A percentile compares a stretch with the other conserved stretches of the same genome.
phyloP scores from a whole-genome alignment of 2,888 invertebrate genomes.

The Sinhomidia bicolor region DNA sequence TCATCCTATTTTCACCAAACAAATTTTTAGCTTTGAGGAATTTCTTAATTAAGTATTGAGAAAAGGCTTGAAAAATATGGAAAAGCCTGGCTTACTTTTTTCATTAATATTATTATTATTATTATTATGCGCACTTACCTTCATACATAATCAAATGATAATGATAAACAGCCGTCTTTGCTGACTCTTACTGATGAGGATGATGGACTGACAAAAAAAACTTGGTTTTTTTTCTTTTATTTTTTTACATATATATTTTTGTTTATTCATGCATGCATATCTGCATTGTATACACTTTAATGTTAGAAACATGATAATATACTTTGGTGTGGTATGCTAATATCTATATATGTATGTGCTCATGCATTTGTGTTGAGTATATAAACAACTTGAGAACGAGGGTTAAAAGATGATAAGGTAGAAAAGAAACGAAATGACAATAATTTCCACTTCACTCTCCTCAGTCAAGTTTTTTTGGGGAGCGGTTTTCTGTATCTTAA shows the following conservation, averaged over 20 bases:
- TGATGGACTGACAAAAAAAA: slow-evolving; percentile 53
- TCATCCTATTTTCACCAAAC: slow-evolving; percentile 50
- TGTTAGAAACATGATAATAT: slow-evolving; percentile 21
- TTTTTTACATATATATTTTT: too few species aligned
- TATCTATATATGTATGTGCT: neutral
- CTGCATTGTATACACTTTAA: neutral
- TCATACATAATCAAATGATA: slow-evolving; percentile 57
- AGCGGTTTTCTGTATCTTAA: slow-evolving; percentile 51
- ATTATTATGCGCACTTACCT: slow-evolving; percentile 25
- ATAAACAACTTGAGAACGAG: neutral
- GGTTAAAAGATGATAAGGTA: neutral
- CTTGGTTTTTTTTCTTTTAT: too few species aligned
- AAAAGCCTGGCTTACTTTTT: slow-evolving; percentile 38
- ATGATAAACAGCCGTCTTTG: slow-evolving; percentile 32
- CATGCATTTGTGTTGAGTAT: neutral
- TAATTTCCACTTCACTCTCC: slow-evolving; percentile 33
- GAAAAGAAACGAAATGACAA: slow-evolving; percentile 46
- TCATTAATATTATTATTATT: neutral
- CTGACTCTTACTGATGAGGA: slow-evolving; percentile 41
- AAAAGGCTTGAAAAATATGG: slow-evolving; percentile 30
- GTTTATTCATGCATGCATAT: neutral
- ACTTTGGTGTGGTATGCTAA: neutral
- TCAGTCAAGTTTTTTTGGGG: slow-evolving; percentile 32
- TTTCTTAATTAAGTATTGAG: slow-evolving; percentile 63
- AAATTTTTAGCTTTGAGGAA: slow-evolving; percentile 61